Base-by-base conservation (phyloP, 2,113 vertebrate genomes). In the Rhabdornis inornatus region DNA sequence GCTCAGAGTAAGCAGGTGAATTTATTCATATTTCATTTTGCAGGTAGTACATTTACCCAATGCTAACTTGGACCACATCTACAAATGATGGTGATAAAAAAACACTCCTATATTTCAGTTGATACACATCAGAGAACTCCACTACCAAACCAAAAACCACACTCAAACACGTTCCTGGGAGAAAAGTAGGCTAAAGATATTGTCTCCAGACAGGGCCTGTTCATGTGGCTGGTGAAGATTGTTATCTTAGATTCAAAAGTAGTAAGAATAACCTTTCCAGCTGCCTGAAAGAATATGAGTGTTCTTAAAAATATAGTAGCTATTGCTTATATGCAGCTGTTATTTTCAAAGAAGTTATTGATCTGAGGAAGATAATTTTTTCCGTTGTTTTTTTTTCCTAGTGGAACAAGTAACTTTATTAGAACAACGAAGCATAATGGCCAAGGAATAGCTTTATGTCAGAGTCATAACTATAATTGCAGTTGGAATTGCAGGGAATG, bases 31-130 rank as follows among this genome's bases (percentile, higher is more conserved):
- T 90, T 95, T 95, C 0, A 0, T 47, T 71, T 82, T 81, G 63
- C 76, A 90, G 86, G 88, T 90, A 91, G 78, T 69, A 52, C 76
- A 72, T 89, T 94, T 83, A 87, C 49, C 37, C 61, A 60, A 0
- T 81, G 76, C 79, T 97, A 96, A 95, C 90, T 96, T 94, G 94
- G 90, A 96, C 94, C 94, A 78, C 94, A 96, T 96, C 93, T 96
- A 94, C 94, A 96, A 96, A 89, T 95, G 92, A 84, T 45, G 70
- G 53, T 92, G 95, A 93, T 96, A 89, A 96, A 96, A 91, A 89
- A 88, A 83, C 16, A 87, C 76, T 88, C 88, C 86, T 89, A 9
- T 92, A 45, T 93, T 95, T 92, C 94, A 94, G 72, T 35, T 86
- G 95, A 96, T 95, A 94, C 57, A 94, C 72, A 97, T 96, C 95